Conservation (phyloP, 1,140 invertebrate species). For the Zaprionus taronus region DNA sequence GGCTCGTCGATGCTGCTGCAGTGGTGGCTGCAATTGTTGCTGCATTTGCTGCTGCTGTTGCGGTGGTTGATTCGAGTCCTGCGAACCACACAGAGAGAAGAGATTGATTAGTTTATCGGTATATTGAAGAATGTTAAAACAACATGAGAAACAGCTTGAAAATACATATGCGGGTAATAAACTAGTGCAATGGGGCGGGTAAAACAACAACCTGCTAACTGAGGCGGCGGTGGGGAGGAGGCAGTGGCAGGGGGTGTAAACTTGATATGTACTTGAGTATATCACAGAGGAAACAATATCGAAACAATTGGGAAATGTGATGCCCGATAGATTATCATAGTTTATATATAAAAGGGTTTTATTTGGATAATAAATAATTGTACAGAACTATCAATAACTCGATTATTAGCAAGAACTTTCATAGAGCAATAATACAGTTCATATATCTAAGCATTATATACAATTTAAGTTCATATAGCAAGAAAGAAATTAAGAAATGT, state of each 20-base stretch:
- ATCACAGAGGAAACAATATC: conserved; percentile 23
- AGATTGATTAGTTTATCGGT: neutral
- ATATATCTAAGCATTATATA: too few species aligned
- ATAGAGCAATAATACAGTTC: neutral
- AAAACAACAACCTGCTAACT: conserved; percentile 16
- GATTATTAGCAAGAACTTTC: too few species aligned
- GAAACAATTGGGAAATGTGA: neutral
- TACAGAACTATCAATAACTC: neutral
- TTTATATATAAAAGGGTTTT: neutral
- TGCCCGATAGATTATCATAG: neutral
- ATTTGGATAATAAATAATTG: neutral
- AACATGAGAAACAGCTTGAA: conserved; percentile 39
- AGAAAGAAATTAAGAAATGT: too few species aligned
- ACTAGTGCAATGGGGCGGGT: conserved; percentile 30
- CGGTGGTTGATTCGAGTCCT: conserved; percentile 52
- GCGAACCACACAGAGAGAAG: conserved; percentile 29
- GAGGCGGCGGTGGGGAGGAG: neutral
- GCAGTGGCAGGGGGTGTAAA: conserved; percentile 18
- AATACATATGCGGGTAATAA: conserved; percentile 4
- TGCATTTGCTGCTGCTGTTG: conserved; percentile 39
- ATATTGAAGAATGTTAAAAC: neutral
- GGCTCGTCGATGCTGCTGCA: conserved; percentile 56
- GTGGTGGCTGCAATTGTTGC: conserved; percentile 13
- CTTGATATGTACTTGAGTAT: neutral
- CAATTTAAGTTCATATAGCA: too few species aligned